phyloP scores from a whole-genome alignment of 2,113 vertebrate species.

The Chloroceryle aenea region DNA sequence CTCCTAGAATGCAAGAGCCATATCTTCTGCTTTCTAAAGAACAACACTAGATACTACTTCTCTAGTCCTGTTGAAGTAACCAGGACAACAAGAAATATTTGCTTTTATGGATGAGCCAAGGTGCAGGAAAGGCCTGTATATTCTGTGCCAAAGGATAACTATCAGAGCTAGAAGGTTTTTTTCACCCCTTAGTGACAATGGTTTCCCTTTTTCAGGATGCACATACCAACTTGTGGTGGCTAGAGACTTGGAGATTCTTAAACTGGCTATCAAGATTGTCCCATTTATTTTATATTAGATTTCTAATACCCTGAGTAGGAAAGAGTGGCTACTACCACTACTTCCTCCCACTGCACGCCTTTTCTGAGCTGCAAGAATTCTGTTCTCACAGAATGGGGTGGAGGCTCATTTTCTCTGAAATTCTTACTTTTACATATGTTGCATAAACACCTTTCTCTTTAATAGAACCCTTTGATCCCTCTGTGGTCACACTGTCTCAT shows the following conservation, averaged over 20 bases:
- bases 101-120: neutral
- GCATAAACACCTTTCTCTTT: neutral
- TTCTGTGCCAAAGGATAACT: neutral
- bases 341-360: neutral
- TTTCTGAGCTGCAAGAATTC: neutral
- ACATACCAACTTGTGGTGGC: neutral
- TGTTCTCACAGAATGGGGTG: neutral
- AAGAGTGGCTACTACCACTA: neutral
- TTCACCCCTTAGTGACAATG: neutral
- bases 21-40: neutral
- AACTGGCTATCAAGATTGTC: neutral
- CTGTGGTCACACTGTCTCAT: neutral
- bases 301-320: neutral
- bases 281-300: neutral
- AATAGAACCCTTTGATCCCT: neutral
- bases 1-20: neutral
- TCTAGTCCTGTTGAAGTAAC: neutral
- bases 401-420: neutral
- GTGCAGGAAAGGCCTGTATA: neutral
- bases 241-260: neutral
- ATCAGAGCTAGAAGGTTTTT: neutral
- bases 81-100: neutral
- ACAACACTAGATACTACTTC: neutral
- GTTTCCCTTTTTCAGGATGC: neutral
- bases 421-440: neutral